These are phyloP conservation scores for Zonitis immaculata DNA, from an alignment of 2,888 invertebrate species.

Conservation along the genomic window DNA sequence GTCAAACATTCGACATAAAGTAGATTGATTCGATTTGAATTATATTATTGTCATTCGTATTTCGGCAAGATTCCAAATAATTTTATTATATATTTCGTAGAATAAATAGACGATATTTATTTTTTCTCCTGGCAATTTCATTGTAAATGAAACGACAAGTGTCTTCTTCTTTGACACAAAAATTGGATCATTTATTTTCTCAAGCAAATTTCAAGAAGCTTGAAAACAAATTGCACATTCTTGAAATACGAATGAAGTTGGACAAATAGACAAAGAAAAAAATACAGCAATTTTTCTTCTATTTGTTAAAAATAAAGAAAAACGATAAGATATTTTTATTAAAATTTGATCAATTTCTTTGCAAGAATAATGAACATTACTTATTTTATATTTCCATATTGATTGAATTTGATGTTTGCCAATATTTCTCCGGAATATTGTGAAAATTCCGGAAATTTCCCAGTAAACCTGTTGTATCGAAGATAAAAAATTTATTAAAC, in stretches of 20 bases:
- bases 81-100: no score
- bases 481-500: no score
- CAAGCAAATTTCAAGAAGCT: neutral
- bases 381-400: no score
- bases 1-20: no score
- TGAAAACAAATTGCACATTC: neutral
- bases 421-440: no score
- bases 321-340: neutral
- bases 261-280: neutral
- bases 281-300: neutral
- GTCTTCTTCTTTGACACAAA: neutral
- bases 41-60: no score
- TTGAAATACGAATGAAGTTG: neutral
- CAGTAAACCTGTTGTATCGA: no score
- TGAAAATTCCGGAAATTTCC: no score
- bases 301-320: neutral
- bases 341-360: no score
- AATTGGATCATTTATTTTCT: neutral
- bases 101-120: neutral
- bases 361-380: no score
- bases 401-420: no score
- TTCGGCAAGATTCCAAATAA: neutral
- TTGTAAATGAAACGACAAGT: neutral
- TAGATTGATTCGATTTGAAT: no score
- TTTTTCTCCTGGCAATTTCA: neutral